Evolutionary conservation across 2,113 vertebrate species (phyloP), one percentile per base, ranked within the genome.

Genomic region (Marmota monax): DNA sequence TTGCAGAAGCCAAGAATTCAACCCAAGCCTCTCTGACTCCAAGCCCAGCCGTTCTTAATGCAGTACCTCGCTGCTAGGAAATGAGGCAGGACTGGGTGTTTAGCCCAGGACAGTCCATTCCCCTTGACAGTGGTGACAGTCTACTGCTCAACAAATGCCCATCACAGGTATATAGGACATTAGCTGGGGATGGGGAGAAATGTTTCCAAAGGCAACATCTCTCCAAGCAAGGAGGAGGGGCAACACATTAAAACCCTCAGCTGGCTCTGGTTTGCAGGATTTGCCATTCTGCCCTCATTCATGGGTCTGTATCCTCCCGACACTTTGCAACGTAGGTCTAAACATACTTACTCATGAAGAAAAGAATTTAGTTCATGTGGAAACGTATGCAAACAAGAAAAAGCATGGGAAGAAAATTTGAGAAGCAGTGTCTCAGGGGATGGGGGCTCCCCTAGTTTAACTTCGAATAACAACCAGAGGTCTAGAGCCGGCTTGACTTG

Each of bases 11-110:
- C 22, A 34, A 95, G 61, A 77, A 25, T 25, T 56, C 29, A 89
- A n/a, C 7, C 67, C n/a, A 79, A 58, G 13, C 34, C 11, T 77
- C 37, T 51, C 6, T 0, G 70, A 34, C 20, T 29, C 29, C 34
- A 92, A 53, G 45, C 1, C 3, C 70, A 72, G 65, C 14, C 56
- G 18, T 6, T 17, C 23, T 29, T 20, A 16, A 29, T 0, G 3
- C 3, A 45, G n/a, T 1, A 22, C 2, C 13, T 0, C n/a, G 5
- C 9, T 0, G 9, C 13, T 4, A 85, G 34, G 73, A 82, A 82
- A 23, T 48, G 32, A 17, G 6, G 42, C 53, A 70, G 80, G 51
- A 61, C 0, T 1, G 29, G 14, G 7, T 20, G 3, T 48, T 27
- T 17, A n/a, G 13, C 9, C 39, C 65, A 58, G n/a, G 4, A 2